Evolutionary conservation across 2,888 invertebrate species (phyloP).

Genomic region (Spicauda simplicius): DNA sequence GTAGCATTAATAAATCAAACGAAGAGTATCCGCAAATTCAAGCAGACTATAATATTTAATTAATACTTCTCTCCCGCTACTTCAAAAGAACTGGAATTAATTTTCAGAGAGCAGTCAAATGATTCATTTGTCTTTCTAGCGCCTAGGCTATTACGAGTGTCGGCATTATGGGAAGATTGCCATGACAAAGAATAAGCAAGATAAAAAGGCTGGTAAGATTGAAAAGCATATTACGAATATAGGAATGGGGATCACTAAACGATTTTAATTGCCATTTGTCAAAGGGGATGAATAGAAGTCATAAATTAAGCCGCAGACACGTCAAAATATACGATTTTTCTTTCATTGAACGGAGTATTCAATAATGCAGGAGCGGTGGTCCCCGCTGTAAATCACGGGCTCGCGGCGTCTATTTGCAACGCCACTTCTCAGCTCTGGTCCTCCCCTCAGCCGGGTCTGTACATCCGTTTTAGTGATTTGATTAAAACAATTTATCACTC

Average conservation of each 20-base stretch:
- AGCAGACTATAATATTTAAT: constrained; percentile 42
- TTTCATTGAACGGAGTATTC: constrained; percentile 74
- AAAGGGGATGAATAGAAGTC: constrained; percentile 67
- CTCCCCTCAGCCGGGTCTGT: constrained; percentile 16
- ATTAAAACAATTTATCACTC: constrained; percentile 43
- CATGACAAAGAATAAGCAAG: constrained; percentile 39
- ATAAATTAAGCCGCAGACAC: constrained; percentile 69
- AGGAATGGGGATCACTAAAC: constrained; percentile 41
- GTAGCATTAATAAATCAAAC: constrained; percentile 22
- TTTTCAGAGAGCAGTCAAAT: constrained; percentile 34
- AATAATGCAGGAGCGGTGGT: constrained; percentile 67
- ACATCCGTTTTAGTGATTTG: constrained; percentile 42
- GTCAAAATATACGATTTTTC: constrained; percentile 80
- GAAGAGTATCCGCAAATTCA: constrained; percentile 44
- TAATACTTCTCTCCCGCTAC: constrained; percentile 17
- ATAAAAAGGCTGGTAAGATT: constrained; percentile 32
- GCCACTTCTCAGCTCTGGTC: constrained; percentile 51
- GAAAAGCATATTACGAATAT: constrained; percentile 33
- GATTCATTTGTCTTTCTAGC: constrained; percentile 34
- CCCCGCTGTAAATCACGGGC: constrained; percentile 71
- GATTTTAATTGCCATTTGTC: constrained; percentile 74
- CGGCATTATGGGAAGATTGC: constrained; percentile 34
- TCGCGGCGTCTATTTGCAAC: constrained; percentile 58
- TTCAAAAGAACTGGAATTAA: constrained; percentile 34
- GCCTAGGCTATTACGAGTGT: constrained; percentile 28